These are phyloP conservation scores for Chromobotia macracanthus DNA, from an alignment of 2,797 vertebrate genomes.

Conservation along the genomic window DNA sequence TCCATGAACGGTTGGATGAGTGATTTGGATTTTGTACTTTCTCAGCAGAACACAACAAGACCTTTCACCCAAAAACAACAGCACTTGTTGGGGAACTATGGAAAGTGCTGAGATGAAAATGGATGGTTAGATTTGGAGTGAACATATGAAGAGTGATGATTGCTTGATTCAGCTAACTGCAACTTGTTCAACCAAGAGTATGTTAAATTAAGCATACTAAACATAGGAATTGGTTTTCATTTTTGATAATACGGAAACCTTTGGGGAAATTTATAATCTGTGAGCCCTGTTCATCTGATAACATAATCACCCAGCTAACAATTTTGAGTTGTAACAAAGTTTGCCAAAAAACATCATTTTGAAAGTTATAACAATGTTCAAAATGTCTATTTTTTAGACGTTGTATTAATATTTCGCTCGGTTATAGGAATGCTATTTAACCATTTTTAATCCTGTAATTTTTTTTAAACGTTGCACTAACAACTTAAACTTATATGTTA, in stretches of 20 bases:
- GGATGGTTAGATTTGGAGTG: neutral
- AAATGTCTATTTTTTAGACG: too few species aligned
- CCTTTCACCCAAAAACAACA: slow-evolving; percentile 55
- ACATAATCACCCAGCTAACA: neutral
- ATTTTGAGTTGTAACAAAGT: too few species aligned
- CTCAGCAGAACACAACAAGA: slow-evolving; percentile 27
- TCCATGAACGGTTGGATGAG: slow-evolving; percentile 44
- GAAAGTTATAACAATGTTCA: too few species aligned
- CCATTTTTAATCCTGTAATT: too few species aligned
- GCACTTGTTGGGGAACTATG: slow-evolving; percentile 21
- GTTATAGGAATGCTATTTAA: too few species aligned
- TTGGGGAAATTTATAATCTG: neutral
- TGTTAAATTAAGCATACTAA: neutral
- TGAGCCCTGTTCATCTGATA: neutral
- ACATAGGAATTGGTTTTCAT: neutral
- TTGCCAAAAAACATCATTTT: too few species aligned
- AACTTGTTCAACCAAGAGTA: neutral
- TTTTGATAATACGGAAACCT: neutral
- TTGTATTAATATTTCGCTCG: too few species aligned
- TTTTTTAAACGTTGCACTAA: too few species aligned
- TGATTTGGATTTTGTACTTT: slow-evolving; percentile 54
- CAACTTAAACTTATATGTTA: too few species aligned
- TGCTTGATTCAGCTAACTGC: neutral
- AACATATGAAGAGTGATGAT: slow-evolving; percentile 2
- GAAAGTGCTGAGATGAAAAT: neutral